Evolutionary conservation across 2,113 vertebrate genomes (phyloP).

Genomic region (Excalfactoria chinensis): DNA sequence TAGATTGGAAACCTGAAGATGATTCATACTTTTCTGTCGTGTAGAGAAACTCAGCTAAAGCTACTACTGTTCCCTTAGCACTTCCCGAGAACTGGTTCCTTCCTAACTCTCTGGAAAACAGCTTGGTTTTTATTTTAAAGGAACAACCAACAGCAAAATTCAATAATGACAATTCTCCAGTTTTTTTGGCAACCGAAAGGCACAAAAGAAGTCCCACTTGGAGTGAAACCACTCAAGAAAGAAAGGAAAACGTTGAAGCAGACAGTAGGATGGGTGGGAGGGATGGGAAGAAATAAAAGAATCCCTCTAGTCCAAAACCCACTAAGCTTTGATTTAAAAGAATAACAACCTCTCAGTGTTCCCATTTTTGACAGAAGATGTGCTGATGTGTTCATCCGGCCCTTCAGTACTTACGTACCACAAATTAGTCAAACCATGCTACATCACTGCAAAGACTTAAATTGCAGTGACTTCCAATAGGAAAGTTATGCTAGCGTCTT

Average conservation of each 20-base stretch:
- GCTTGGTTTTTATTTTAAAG: neutral
- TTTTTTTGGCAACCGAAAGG: neutral
- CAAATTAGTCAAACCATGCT: neutral
- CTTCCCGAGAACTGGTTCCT: neutral
- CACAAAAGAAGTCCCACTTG: neutral
- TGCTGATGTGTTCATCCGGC: neutral
- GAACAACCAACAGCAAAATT: neutral
- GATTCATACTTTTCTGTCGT: neutral
- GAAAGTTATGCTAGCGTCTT: neutral
- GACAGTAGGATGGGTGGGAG: neutral
- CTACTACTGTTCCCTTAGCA: neutral
- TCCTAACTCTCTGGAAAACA: neutral
- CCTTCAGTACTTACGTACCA: neutral
- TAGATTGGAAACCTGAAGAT: neutral
- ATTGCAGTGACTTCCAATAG: neutral
- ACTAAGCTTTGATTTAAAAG: neutral
- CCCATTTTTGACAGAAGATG: neutral
- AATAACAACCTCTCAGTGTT: neutral
- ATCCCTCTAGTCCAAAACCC: neutral
- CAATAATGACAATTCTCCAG: neutral
- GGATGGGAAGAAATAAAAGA: neutral
- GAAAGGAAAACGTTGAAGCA: neutral
- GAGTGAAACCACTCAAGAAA: neutral
- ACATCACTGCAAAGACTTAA: neutral
- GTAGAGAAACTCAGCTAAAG: neutral